A percentile compares a stretch with the other conserved stretches of the same genome.
phyloP scores from a whole-genome alignment of 1,140 invertebrate species.

The Drosophila tropicalis region DNA sequence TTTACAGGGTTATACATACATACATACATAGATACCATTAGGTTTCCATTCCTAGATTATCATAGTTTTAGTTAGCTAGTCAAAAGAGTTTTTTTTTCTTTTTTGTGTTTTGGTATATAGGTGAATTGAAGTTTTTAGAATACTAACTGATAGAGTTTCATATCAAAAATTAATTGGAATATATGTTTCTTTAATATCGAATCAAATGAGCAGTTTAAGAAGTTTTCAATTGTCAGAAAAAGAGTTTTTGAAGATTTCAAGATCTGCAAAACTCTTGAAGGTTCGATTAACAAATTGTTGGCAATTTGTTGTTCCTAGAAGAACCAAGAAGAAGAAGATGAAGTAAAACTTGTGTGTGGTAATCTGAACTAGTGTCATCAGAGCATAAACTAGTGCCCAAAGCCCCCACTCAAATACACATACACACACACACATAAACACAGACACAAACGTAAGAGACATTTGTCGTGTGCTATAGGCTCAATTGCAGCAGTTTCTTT shows the following conservation, averaged over 20 bases:
- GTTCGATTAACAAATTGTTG: too few relatives aligned
- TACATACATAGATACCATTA: too few relatives aligned
- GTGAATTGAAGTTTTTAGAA: background rate
- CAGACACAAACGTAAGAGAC: constrained; percentile 2
- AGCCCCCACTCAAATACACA: background rate
- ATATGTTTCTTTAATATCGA: too few relatives aligned
- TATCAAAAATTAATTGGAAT: too few relatives aligned
- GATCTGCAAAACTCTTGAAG: too few relatives aligned
- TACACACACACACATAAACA: background rate
- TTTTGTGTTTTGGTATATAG: background rate
- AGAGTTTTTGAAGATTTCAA: too few relatives aligned
- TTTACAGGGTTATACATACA: too few relatives aligned
- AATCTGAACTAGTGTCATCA: constrained; percentile 10
- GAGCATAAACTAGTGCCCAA: constrained; percentile 1
- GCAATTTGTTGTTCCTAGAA: constrained; percentile 6
- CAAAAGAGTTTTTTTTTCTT: background rate
- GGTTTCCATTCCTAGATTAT: background rate
- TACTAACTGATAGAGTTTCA: too few relatives aligned
- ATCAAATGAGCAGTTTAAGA: too few relatives aligned
- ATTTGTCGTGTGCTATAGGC: constrained; percentile 22
- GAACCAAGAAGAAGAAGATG: background rate
- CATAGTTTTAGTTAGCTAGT: background rate
- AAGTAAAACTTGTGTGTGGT: background rate
- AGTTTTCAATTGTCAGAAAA: too few relatives aligned
- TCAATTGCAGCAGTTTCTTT: constrained; percentile 11